Percentiles rank a stretch among this genome's conserved stretches.
These are phyloP conservation scores for Fragum fragum DNA, from an alignment of 2,888 invertebrate genomes.

Conservation along the genomic window DNA sequence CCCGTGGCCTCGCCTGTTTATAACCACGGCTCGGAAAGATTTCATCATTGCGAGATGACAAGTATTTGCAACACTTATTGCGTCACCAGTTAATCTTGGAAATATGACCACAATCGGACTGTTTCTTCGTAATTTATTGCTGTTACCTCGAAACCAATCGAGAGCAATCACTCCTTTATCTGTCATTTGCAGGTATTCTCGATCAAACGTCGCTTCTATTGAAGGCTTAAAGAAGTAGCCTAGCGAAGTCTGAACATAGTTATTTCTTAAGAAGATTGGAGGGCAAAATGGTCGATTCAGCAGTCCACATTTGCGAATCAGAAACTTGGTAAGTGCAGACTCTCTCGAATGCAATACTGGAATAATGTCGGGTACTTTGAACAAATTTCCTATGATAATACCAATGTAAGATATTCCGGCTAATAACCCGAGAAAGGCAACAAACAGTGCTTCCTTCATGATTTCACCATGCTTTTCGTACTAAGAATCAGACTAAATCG, in stretches of 20 bases:
- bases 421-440: neutral
- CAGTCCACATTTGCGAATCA: constrained; percentile 74
- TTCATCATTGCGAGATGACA: constrained; percentile 69
- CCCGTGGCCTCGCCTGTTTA: constrained; percentile 83
- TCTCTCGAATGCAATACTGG: constrained; percentile 78
- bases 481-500: no score
- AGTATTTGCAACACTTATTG: constrained; percentile 67
- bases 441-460: neutral
- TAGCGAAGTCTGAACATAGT: constrained; percentile 81
- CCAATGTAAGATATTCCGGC: constrained; percentile 7
- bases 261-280: constrained; percentile 70
- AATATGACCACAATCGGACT: constrained; percentile 78
- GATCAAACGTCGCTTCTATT: constrained; percentile 69
- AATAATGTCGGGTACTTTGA: constrained; percentile 41
- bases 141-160: constrained; percentile 79
- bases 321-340: constrained; percentile 78
- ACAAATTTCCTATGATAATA: neutral
- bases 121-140: constrained; percentile 59
- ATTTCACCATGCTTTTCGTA: no score
- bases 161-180: constrained; percentile 83
- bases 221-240: constrained; percentile 52
- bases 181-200: constrained; percentile 82
- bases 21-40: constrained; percentile 81
- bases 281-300: constrained; percentile 76
- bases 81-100: constrained; percentile 80